A percentile compares a stretch with the other conserved stretches of the same genome.
Evolutionary conservation across 2,888 invertebrate species (phyloP).

Genomic region (Drosophila nigritarsus): DNA sequence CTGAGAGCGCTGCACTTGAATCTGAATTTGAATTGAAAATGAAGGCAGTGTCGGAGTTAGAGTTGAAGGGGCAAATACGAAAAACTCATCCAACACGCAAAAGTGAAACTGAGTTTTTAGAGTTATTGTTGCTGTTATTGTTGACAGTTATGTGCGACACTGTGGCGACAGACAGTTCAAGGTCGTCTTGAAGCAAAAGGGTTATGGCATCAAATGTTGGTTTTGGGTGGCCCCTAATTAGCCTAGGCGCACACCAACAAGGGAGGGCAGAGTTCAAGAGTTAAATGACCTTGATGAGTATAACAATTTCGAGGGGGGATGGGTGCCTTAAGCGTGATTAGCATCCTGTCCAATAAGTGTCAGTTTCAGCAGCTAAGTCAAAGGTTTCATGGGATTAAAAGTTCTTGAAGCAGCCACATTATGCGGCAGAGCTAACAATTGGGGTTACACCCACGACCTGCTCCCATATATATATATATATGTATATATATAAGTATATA

Average conservation of each 20-base stretch:
- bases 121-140: conserved; percentile 27
- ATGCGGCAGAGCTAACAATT: conserved; percentile 37
- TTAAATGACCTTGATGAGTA: conserved; percentile 26
- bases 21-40: conserved; percentile 53
- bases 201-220: conserved; percentile 8
- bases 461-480: neutral
- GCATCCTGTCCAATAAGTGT: conserved; percentile 41
- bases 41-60: conserved; percentile 2
- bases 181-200: conserved; percentile 42
- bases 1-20: conserved; percentile 43
- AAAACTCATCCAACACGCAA: conserved; percentile 37
- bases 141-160: conserved; percentile 56
- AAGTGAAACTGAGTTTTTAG: conserved; percentile 65
- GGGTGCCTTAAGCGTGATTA: conserved; percentile 46
- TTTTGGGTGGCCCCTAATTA: conserved; percentile 37
- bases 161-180: conserved; percentile 70
- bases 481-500: neutral
- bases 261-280: neutral
- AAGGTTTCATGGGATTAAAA: conserved; percentile 45
- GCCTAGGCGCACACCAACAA: neutral
- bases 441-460: conserved; percentile 30
- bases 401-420: conserved; percentile 21
- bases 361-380: conserved; percentile 29
- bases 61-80: conserved; percentile 8
- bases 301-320: neutral